Conservation (phyloP, 1,140 invertebrate species). For the Helicorthomorpha holstii region DNA sequence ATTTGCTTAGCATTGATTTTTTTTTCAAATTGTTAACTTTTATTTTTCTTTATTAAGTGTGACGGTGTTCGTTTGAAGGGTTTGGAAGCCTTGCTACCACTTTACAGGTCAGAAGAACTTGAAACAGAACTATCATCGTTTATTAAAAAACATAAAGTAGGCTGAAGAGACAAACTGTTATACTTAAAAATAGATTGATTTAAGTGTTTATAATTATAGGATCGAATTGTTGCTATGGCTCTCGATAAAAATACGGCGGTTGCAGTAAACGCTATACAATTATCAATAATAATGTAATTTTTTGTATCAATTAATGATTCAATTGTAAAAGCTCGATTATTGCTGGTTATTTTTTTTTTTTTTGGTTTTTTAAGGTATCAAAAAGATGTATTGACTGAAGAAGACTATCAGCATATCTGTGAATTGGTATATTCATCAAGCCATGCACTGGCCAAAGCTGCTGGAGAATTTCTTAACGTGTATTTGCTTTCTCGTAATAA, state of each 20-base stretch:
- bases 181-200: background rate
- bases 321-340: background rate
- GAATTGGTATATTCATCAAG: slow-evolving; percentile 97
- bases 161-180: background rate
- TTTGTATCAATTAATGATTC: background rate
- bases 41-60: slow-evolving; percentile 30
- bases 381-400: slow-evolving; percentile 83
- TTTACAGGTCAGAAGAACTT: slow-evolving; percentile 88
- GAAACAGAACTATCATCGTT: slow-evolving; percentile 93
- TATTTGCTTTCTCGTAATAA: slow-evolving; percentile 71
- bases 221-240: slow-evolving; percentile 97
- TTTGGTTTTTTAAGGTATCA: slow-evolving; percentile 52
- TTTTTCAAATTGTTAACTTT: background rate
- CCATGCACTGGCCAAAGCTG: slow-evolving; percentile 82
- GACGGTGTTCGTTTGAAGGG: slow-evolving; percentile 45
- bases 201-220: slow-evolving; percentile 25
- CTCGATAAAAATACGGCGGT: slow-evolving; percentile 97
- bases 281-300: slow-evolving; percentile 76
- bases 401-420: slow-evolving; percentile 98
- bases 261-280: slow-evolving; percentile 85
- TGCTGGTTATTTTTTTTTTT: background rate
- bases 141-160: slow-evolving; percentile 88
- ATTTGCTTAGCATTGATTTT: background rate
- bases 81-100: slow-evolving; percentile 71
- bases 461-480: slow-evolving; percentile 95